Evolutionary conservation across 2,113 vertebrate genomes (phyloP), one percentile per base, ranked within the genome.

Genomic region (Catharus bicknelli): DNA sequence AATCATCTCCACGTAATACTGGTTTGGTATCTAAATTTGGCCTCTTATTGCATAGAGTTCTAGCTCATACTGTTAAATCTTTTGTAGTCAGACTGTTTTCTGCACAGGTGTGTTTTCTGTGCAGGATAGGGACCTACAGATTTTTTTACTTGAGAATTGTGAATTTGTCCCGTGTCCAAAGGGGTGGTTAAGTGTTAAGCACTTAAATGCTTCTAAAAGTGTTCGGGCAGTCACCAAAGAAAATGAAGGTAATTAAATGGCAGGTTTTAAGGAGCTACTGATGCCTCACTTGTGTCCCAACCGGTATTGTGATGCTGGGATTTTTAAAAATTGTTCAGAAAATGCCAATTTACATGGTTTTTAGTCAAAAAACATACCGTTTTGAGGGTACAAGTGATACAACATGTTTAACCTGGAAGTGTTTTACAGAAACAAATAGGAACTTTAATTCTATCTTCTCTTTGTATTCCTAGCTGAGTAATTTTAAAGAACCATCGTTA

Each of bases 401-500:
- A 61, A 29, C 20, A 6, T 34, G 34, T 47, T 1, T 87, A 73
- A 76, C 16, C 13, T 87, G 29, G 14, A 87, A 55, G 5, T 16
- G 9, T 32, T 85, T 82, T 78, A 16, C 16, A 63, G 53, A 79
- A 93, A 36, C 36, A 38, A 26, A 26, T 19, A 66, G 48, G 69
- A 93, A 42, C 3, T 16, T 10, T 22, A 11, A 4, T 48, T 1
- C 1, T 25, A 5, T 3, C 0, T 68, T 76, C 23, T 70, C 8
- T 18, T 50, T 42, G 3, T 69, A 8, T 36, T 63, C 38, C 72
- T 45, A 27, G 13, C 18, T 29, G 15, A 3, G 26, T n/a, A 38
- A 22, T 84, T 89, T 73, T 78, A 18, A 67, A 63, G 11, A 81
- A 6, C 18, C 3, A 13, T 89, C 0, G 0, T 40, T 87, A 38